Percentiles rank a stretch among this genome's conserved stretches.
Evolutionary conservation across 2,888 invertebrate species (phyloP).

Genomic region (Schizotus pectinicornis): DNA sequence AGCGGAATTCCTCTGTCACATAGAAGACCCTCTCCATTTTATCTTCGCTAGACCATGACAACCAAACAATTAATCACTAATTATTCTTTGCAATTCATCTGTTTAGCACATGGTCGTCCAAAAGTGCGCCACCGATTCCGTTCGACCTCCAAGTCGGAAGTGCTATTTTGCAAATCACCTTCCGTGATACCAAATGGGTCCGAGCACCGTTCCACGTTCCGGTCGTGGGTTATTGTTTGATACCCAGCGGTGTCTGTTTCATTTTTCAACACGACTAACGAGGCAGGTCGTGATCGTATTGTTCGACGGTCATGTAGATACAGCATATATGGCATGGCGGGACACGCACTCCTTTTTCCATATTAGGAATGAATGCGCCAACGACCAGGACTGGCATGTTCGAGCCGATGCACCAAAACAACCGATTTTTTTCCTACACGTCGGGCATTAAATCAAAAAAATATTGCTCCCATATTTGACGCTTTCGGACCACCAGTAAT

Average conservation of each 20-base stretch:
- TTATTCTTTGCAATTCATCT: no score
- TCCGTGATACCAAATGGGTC: no score
- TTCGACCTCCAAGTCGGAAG: no score
- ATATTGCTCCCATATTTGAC: background rate
- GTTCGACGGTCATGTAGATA: conserved; percentile 2
- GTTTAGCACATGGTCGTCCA: no score
- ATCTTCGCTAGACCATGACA: no score
- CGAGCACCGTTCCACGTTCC: no score
- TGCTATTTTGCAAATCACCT: no score
- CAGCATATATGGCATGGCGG: conserved; percentile 16
- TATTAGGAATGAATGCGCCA: conserved; percentile 17
- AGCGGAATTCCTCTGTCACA: no score
- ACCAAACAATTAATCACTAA: no score
- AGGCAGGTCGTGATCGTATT: conserved; percentile 21
- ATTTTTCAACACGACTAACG: conserved; percentile 16
- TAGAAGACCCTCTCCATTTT: no score
- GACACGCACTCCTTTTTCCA: conserved; percentile 14
- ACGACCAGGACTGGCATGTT: background rate
- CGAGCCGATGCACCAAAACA: conserved; percentile 15
- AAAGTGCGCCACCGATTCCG: no score
- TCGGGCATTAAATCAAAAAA: conserved; percentile 2
- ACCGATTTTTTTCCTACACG: background rate
- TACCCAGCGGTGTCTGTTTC: conserved; percentile 8
- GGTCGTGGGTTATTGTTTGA: conserved; percentile 10
- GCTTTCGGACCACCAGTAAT: background rate